Conservation (phyloP, 2,797 vertebrate genomes). For the Gymnoscopelus microlampas region DNA sequence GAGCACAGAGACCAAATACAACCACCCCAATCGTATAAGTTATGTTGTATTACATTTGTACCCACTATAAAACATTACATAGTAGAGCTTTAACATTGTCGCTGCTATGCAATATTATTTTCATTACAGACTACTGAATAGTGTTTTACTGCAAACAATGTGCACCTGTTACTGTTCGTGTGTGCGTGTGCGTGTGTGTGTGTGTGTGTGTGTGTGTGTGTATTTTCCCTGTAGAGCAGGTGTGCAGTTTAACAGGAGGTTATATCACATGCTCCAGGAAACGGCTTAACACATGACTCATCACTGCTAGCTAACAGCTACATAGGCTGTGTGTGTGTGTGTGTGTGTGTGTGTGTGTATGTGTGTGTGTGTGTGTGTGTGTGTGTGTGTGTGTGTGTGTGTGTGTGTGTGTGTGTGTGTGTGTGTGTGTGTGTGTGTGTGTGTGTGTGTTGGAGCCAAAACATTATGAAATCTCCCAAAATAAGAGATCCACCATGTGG, state of each 20-base stretch:
- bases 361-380: slow-evolving; percentile 1
- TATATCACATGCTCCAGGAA: background rate
- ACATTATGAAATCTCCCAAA: no score
- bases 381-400: slow-evolving; percentile 4
- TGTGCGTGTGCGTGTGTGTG: no score
- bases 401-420: background rate
- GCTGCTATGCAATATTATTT: no score
- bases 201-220: background rate
- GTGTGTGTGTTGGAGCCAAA: background rate
- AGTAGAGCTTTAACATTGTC: no score
- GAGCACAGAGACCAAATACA: no score
- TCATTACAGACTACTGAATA: no score
- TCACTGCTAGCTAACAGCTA: background rate
- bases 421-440: background rate
- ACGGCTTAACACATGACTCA: background rate
- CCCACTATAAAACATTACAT: no score
- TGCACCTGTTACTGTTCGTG: no score
- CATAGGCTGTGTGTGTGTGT: background rate
- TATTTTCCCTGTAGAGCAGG: background rate
- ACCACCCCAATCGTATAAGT: no score
- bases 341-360: background rate
- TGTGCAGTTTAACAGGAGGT: background rate
- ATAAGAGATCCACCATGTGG: no score
- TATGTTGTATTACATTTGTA: no score
- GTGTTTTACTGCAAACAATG: no score